Evolutionary conservation across 2,888 invertebrate genomes (phyloP).

Genomic region (Hemithea aestivaria): DNA sequence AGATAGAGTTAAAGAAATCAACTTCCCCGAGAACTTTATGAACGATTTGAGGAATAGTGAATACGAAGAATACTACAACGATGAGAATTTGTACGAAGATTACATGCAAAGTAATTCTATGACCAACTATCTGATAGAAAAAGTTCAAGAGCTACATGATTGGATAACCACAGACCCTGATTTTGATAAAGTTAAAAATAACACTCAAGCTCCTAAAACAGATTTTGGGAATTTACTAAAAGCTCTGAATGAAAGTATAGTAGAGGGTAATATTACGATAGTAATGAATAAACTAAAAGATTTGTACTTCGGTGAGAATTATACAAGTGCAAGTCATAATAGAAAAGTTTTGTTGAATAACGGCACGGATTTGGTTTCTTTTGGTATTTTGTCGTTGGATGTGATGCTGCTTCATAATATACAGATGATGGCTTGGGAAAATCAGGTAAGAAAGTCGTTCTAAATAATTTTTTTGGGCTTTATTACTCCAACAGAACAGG

Average conservation of each 20-base stretch:
- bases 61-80: slow-evolving; percentile 65
- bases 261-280: slow-evolving; percentile 69
- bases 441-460: slow-evolving; percentile 49
- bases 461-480: too few relatives aligned
- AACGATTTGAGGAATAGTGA: slow-evolving; percentile 38
- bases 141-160: slow-evolving; percentile 72
- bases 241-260: slow-evolving; percentile 73
- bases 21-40: slow-evolving; percentile 48
- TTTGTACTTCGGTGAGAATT: slow-evolving; percentile 69
- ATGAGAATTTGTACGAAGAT: slow-evolving; percentile 66
- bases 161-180: slow-evolving; percentile 70
- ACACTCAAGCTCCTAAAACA: slow-evolving; percentile 27
- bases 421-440: slow-evolving; percentile 78
- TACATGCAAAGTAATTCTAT: slow-evolving; percentile 70
- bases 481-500: too few relatives aligned
- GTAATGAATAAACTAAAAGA: slow-evolving; percentile 73
- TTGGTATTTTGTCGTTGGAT: slow-evolving; percentile 78
- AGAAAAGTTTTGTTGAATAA: slow-evolving; percentile 60
- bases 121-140: slow-evolving; percentile 71
- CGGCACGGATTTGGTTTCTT: slow-evolving; percentile 71
- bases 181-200: slow-evolving; percentile 38
- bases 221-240: slow-evolving; percentile 62
- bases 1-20: slow-evolving; percentile 31
- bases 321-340: slow-evolving; percentile 42
- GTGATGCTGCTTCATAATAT: slow-evolving; percentile 78